Conservation (phyloP, 2,888 invertebrate species). For the Falcaria lacertinaria region DNA sequence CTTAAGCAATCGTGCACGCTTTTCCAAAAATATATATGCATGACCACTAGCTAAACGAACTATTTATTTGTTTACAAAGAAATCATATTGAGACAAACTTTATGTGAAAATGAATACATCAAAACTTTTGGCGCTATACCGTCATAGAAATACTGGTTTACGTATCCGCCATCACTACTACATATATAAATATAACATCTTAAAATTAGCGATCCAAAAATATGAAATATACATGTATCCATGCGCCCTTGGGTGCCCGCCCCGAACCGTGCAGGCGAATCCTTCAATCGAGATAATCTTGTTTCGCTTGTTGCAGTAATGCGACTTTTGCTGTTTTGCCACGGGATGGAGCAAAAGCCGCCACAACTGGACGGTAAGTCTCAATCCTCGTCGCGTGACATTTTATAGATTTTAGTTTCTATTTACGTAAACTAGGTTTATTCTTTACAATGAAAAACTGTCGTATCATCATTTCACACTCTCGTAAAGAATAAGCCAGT, state of each 20-base stretch:
- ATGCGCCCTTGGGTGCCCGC: constrained; percentile 68
- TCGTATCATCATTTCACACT: constrained; percentile 21
- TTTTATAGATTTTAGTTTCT: constrained; percentile 10
- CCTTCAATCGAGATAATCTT: constrained; percentile 27
- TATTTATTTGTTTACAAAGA: constrained; percentile 45
- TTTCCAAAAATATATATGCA: constrained; percentile 73
- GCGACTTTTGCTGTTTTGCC: constrained; percentile 57
- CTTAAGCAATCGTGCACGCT: constrained; percentile 73
- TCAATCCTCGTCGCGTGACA: constrained; percentile 69
- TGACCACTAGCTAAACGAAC: constrained; percentile 78
- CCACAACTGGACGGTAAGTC: constrained; percentile 76
- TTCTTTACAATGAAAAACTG: constrained; percentile 28
- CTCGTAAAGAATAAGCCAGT: constrained; percentile 38
- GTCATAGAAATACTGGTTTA: constrained; percentile 71
- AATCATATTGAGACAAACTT: constrained; percentile 59
- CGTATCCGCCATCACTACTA: constrained; percentile 76
- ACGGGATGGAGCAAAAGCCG: constrained; percentile 73
- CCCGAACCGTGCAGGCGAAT: constrained; percentile 48
- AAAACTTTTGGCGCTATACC: constrained; percentile 78
- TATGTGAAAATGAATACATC: constrained; percentile 76
- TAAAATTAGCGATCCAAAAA: constrained; percentile 80
- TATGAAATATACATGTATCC: constrained; percentile 78
- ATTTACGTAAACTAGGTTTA: constrained; percentile 14
- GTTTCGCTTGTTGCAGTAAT: constrained; percentile 44
- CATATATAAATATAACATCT: constrained; percentile 80